Evolutionary conservation across 2,888 invertebrate species (phyloP), one percentile per base, ranked within the genome.

Genomic region (Xanthorhoe spadicearia): DNA sequence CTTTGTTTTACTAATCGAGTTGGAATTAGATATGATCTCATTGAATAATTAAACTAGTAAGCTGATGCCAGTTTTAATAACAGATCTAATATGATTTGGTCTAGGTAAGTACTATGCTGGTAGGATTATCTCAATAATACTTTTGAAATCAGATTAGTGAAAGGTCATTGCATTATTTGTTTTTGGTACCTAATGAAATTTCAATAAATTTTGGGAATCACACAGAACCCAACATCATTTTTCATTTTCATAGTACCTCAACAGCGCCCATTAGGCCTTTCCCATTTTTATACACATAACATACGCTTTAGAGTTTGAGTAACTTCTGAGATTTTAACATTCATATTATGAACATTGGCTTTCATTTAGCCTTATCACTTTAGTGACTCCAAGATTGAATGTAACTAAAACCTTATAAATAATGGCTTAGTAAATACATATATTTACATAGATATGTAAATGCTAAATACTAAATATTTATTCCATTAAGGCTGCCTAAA

Each of bases 151-250:
- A 46, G 43, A 43, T 43, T 43, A 6, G 43, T 46, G 10, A 15
- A 15, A 17, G 48, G 5, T 48, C 48, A 8, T 15, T 15, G 48
- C 43, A 46, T 46, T 43, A 53, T 60, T 60, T 52, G 19, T 18
- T 54, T 48, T 61, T 46, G 61, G 49, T 52, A 35, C 53, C 54
- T 6, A 17, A 5, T 19, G 54, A n/a, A n/a, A n/a, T n/a, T n/a
- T 54, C 61, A 61, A 48, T 61, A 32, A 60, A 54, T 48, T 35
- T 48, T 18, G 35, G 8, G 28, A 15, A 48, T 8, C 13, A 13
- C 9, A 13, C 4, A 13, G 13, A 13, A 13, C 13, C 9, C 38
- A 43, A 43, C 38, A 43, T 13, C 13, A 13, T 43, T 43, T 0
- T 38, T 35, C 7, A 35, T 35, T 35, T 28, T 38, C 9, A 38